Conservation (phyloP, 2,797 vertebrate genomes). For the Xenops minutus region DNA sequence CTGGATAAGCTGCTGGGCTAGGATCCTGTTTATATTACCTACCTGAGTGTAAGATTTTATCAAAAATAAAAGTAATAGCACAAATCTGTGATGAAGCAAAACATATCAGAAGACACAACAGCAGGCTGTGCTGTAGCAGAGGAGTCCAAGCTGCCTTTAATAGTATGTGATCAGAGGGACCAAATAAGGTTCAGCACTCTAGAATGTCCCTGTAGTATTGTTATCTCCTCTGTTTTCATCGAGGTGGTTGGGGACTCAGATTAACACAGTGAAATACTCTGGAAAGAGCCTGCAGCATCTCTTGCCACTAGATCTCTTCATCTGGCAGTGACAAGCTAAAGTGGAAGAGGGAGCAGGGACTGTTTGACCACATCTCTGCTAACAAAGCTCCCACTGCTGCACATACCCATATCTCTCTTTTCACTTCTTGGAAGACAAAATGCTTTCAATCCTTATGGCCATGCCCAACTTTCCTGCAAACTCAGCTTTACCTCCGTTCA, state of each 20-base stretch:
- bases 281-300: background rate
- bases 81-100: background rate
- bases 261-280: background rate
- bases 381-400: background rate
- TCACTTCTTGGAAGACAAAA: background rate
- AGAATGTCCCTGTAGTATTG: accelerated
- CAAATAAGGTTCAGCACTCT: background rate
- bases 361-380: background rate
- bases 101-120: background rate
- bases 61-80: background rate
- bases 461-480: background rate
- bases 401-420: background rate
- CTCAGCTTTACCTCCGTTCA: background rate
- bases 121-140: background rate
- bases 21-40: background rate
- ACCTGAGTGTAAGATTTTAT: background rate
- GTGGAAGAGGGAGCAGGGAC: background rate
- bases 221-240: background rate
- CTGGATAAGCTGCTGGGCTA: background rate
- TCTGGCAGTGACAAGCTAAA: background rate
- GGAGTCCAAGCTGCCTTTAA: background rate
- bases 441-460: background rate
- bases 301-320: background rate
- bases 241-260: background rate
- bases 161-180: background rate